phyloP scores from a whole-genome alignment of 2,113 vertebrate species.

The Hippolais icterina region DNA sequence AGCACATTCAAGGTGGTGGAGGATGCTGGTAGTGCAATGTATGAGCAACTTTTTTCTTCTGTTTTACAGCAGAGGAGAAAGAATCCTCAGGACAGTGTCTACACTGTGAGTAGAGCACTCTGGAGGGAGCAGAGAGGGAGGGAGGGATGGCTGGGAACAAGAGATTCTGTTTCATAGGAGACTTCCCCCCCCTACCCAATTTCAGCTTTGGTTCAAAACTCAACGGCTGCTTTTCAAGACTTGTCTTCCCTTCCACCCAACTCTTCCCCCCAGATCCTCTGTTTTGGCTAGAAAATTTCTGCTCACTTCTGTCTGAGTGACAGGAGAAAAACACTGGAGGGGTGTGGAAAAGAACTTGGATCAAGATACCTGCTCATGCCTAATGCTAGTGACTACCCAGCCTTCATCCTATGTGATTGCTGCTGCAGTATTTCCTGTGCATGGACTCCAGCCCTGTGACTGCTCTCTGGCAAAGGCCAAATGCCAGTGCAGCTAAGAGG shows the following conservation, averaged over 20 bases:
- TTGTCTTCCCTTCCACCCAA: not conserved
- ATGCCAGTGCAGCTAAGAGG: not conserved
- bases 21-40: not conserved
- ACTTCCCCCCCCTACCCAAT: fast-evolving
- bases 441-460: not conserved
- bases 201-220: not conserved
- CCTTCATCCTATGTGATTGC: not conserved
- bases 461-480: not conserved
- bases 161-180: not conserved
- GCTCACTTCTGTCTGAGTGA: not conserved
- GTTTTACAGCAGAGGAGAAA: constrained; percentile 68
- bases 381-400: not conserved
- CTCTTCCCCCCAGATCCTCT: fast-evolving
- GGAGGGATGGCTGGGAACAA: not conserved
- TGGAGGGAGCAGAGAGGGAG: not conserved
- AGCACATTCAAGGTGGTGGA: fast-evolving
- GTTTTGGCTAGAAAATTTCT: not conserved
- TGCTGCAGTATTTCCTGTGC: not conserved
- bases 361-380: not conserved
- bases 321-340: not conserved
- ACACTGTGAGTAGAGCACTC: constrained; percentile 70
- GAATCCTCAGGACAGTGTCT: constrained; percentile 70
- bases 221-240: not conserved
- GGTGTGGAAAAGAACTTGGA: not conserved
- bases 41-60: not conserved